Evolutionary conservation across 2,888 invertebrate genomes (phyloP).

Genomic region (Papilio demoleus): DNA sequence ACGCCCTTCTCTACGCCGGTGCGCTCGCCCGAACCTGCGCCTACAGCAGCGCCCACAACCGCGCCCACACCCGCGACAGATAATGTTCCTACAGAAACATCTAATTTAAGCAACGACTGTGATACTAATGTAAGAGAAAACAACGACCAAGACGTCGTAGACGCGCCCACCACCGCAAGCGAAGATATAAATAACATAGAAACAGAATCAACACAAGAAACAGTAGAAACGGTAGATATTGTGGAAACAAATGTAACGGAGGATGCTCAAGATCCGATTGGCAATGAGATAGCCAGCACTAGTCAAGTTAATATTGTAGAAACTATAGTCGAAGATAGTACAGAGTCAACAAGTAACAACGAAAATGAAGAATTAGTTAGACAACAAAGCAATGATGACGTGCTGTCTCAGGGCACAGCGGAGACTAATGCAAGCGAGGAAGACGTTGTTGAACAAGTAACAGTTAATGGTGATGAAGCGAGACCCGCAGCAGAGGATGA

Average conservation of each 20-base stretch:
- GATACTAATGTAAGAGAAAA: conserved; percentile 78
- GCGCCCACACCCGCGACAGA: conserved; percentile 31
- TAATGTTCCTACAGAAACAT: conserved; percentile 48
- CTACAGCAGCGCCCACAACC: conserved; percentile 21
- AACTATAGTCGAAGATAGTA: not conserved
- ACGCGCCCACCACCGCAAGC: conserved; percentile 55
- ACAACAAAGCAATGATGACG: conserved; percentile 24
- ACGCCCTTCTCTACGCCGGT: conserved; percentile 74
- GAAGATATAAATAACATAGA: conserved; percentile 44
- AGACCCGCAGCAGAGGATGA: conserved; percentile 44
- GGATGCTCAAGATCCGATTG: conserved; percentile 58
- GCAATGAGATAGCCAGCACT: conserved; percentile 56
- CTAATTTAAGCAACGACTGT: conserved; percentile 78
- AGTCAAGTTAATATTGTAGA: conserved; percentile 55
- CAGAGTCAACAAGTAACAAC: conserved; percentile 16
- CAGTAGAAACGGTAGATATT: conserved; percentile 43
- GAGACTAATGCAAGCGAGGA: conserved; percentile 37
- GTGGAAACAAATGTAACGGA: conserved; percentile 43
- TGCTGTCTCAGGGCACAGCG: conserved; percentile 14
- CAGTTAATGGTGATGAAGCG: conserved; percentile 37
- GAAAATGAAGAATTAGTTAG: conserved; percentile 14
- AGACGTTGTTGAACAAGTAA: conserved; percentile 37
- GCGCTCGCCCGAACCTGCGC: conserved; percentile 61
- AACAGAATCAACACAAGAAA: conserved; percentile 38
- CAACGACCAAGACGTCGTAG: conserved; percentile 78